These are phyloP conservation scores for Metalampra italica DNA, from an alignment of 2,888 invertebrate species.

Conservation along the genomic window DNA sequence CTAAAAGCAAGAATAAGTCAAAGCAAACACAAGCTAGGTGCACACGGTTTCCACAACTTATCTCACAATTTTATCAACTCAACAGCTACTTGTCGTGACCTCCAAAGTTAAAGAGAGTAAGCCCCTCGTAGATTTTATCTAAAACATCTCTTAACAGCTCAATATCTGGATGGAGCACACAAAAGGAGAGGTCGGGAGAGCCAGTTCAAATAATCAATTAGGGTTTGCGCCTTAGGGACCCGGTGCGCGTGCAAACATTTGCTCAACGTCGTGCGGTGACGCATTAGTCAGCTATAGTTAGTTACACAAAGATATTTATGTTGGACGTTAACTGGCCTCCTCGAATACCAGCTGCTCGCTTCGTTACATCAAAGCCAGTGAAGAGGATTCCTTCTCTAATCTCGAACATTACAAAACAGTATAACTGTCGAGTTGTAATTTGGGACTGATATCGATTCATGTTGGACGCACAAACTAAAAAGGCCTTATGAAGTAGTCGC, in stretches of 20 bases:
- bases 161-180: constrained; percentile 18
- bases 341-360: not conserved
- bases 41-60: constrained; percentile 1
- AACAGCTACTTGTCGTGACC: constrained; percentile 15
- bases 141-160: constrained; percentile 19
- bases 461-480: too few relatives aligned
- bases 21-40: too few relatives aligned
- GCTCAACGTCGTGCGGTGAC: constrained; percentile 33
- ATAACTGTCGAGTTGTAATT: too few relatives aligned
- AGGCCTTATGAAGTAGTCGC: too few relatives aligned
- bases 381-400: too few relatives aligned
- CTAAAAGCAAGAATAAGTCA: too few relatives aligned
- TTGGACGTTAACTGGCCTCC: not conserved
- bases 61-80: constrained; percentile 16
- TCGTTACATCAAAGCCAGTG: too few relatives aligned
- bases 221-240: constrained; percentile 30
- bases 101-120: constrained; percentile 16
- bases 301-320: not conserved
- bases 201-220: constrained; percentile 42
- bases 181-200: constrained; percentile 28
- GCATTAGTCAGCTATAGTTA: constrained; percentile 18
- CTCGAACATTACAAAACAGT: too few relatives aligned
- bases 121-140: constrained; percentile 20
- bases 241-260: constrained; percentile 43
- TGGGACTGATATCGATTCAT: too few relatives aligned